Percentiles rank a stretch among this genome's conserved stretches.
Conservation (phyloP, 2,888 invertebrate species). For the Cataglyphis rosenhaueri region DNA sequence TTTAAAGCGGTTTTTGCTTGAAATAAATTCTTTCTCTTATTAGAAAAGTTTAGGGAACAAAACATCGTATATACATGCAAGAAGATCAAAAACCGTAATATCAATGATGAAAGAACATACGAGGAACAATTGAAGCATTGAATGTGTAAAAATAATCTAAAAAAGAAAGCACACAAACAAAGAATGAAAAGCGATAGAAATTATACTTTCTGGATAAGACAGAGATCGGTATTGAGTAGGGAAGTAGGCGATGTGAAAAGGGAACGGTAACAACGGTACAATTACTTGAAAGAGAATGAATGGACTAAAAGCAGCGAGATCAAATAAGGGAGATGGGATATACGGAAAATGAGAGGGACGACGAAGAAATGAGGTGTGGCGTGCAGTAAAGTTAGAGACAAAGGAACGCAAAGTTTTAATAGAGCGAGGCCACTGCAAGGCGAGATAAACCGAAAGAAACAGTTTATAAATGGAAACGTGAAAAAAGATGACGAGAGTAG, state of each 20-base stretch:
- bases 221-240: neutral
- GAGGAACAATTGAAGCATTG: neutral
- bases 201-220: conserved; percentile 8
- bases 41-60: conserved; percentile 17
- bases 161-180: neutral
- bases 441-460: conserved; percentile 43
- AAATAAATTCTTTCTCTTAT: neutral
- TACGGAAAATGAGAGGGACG: conserved; percentile 12
- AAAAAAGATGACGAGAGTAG: neutral
- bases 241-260: neutral
- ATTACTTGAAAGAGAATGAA: conserved; percentile 42
- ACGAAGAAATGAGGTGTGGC: conserved; percentile 18
- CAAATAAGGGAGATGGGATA: conserved; percentile 34
- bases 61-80: neutral
- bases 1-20: neutral
- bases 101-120: conserved; percentile 28
- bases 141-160: conserved; percentile 24
- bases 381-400: conserved; percentile 36
- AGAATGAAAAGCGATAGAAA: neutral
- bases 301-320: conserved; percentile 38
- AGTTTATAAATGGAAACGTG: conserved; percentile 32
- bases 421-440: conserved; percentile 27
- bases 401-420: conserved; percentile 49
- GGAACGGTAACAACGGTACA: conserved; percentile 9
- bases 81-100: conserved; percentile 28